Evolutionary conservation across 2,888 invertebrate species (phyloP), one percentile per base, ranked within the genome.

Genomic region (Drosophila merina): DNA sequence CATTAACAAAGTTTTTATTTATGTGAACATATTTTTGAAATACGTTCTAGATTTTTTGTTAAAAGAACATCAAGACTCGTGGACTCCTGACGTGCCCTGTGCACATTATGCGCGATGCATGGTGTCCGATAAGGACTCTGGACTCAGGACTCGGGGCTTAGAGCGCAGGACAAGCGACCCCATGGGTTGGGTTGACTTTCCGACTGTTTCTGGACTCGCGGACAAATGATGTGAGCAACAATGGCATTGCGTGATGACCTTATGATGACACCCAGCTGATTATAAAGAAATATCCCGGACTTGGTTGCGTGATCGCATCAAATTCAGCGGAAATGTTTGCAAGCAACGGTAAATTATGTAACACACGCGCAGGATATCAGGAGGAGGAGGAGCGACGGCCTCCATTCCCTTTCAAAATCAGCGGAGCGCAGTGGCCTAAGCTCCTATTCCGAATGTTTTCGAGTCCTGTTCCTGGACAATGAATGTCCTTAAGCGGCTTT

Each of bases 201-300:
- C 9, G 66, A 57, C 45, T 67, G 20, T 57, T 33, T 30, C 26
- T 0, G 44, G 31, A 31, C 45, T 54, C 10, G 75, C 77, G 10
- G 78, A 68, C 57, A 56, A 64, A 66, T 64, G 55, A 66, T 70
- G 62, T 70, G 70, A 70, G 54, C 66, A 67, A 66, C 67, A 67
- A 67, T 67, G 67, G 67, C 50, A 12, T 70, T 70, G 70, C 70
- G 70, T 77, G 89, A 89, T 90, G 90, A 89, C 89, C 90, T 90
- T 89, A 85, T 77, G 89, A 89, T 90, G 89, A 89, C 89, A 89
- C 83, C 75, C 82, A 82, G 71, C 76, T 82, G 86, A 85, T 86
- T 83, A 86, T 80, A 80, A 75, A 77, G 78, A 76, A 83, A 86
- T 79, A 79, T 79, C 58, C 56, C 44, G 57, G 50, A 36, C 38